Percentiles rank a stretch among this genome's conserved stretches.
Evolutionary conservation across 1,140 invertebrate species (phyloP).

Genomic region (Asobara japonica): DNA sequence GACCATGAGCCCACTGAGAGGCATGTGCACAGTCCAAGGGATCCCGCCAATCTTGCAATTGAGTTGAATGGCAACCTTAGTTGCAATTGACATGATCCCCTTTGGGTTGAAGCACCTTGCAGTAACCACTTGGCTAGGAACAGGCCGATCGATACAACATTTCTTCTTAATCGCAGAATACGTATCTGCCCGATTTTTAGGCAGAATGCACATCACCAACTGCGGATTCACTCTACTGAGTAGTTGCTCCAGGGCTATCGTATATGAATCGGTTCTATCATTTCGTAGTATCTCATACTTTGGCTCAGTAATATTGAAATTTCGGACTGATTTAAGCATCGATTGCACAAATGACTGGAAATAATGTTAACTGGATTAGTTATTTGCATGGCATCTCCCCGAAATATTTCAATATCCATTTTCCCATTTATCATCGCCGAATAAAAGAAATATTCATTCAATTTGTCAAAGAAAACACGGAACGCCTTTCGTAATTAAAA

Average conservation of each 20-base stretch:
- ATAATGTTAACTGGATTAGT: too few relatives aligned
- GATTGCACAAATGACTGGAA: not conserved
- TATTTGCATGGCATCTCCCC: too few relatives aligned
- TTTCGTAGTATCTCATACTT: slow-evolving; percentile 33
- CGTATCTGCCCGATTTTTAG: slow-evolving; percentile 75
- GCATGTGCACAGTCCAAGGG: slow-evolving; percentile 82
- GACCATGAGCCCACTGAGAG: slow-evolving; percentile 79
- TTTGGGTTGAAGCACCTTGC: slow-evolving; percentile 69
- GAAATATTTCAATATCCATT: too few relatives aligned
- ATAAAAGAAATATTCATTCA: too few relatives aligned
- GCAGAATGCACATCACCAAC: slow-evolving; percentile 75
- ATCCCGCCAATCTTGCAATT: slow-evolving; percentile 91
- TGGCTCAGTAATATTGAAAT: slow-evolving; percentile 58
- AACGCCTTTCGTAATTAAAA: too few relatives aligned
- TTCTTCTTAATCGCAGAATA: slow-evolving; percentile 89
- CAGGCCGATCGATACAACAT: slow-evolving; percentile 78
- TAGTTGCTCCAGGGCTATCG: slow-evolving; percentile 68
- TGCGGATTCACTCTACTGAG: slow-evolving; percentile 68
- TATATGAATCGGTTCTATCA: slow-evolving; percentile 50
- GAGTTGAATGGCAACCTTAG: slow-evolving; percentile 88
- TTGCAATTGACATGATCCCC: slow-evolving; percentile 78
- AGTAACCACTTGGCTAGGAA: slow-evolving; percentile 81
- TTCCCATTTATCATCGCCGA: too few relatives aligned
- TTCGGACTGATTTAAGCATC: slow-evolving; percentile 56
- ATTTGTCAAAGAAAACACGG: too few relatives aligned